Conservation (phyloP, 2,888 invertebrate species). For the Latrodectus hesperus region DNA sequence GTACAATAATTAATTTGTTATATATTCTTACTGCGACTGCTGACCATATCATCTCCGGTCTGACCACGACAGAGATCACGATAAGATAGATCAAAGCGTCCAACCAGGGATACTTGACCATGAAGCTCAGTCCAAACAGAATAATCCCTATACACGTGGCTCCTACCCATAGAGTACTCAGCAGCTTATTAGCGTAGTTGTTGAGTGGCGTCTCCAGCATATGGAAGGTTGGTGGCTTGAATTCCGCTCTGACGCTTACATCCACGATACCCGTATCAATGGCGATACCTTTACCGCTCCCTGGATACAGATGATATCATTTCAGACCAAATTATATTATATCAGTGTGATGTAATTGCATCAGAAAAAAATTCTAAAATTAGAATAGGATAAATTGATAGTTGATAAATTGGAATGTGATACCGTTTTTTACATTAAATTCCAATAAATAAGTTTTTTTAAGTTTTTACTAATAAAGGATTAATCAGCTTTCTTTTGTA, state of each 20-base stretch:
- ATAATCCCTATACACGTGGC: conserved; percentile 69
- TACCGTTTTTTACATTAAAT: too few relatives aligned
- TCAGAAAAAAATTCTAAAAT: too few relatives aligned
- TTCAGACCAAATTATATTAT: too few relatives aligned
- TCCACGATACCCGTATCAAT: conserved; percentile 74
- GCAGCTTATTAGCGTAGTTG: conserved; percentile 78
- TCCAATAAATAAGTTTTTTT: too few relatives aligned
- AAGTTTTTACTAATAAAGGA: too few relatives aligned
- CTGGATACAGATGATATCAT: conserved; percentile 34
- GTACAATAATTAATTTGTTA: too few relatives aligned
- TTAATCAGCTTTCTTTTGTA: too few relatives aligned
- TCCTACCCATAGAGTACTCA: conserved; percentile 75
- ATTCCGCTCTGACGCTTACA: conserved; percentile 72
- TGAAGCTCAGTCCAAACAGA: conserved; percentile 63
- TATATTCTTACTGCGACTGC: conserved; percentile 68
- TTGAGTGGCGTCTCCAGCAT: conserved; percentile 77
- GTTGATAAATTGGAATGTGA: too few relatives aligned
- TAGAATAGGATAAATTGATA: too few relatives aligned
- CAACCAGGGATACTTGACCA: conserved; percentile 69
- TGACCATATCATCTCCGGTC: conserved; percentile 71
- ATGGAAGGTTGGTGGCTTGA: conserved; percentile 72
- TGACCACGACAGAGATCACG: conserved; percentile 71
- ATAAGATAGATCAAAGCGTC: conserved; percentile 70
- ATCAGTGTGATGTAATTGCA: too few relatives aligned
- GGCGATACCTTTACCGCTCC: conserved; percentile 71